Conservation (phyloP, 2,888 invertebrate species). For the Chrysolina oricalcia region DNA sequence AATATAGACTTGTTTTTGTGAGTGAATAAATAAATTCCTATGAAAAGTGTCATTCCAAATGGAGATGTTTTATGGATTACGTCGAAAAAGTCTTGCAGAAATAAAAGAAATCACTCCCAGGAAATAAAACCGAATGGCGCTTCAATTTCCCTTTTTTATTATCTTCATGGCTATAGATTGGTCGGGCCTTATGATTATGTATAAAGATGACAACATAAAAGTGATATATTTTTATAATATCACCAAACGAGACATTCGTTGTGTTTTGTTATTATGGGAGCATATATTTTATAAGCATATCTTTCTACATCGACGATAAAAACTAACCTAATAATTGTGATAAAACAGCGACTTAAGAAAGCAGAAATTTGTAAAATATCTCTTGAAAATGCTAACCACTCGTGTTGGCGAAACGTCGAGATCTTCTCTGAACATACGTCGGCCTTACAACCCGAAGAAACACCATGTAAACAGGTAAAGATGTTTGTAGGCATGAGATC, state of each 20-base stretch:
- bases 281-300: conserved; percentile 20
- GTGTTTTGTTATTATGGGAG: background rate
- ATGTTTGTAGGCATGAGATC: no score
- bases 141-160: conserved; percentile 19
- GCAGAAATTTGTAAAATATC: no score
- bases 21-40: conserved; percentile 45
- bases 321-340: background rate
- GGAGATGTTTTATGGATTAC: conserved; percentile 26
- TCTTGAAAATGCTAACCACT: no score
- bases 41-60: conserved; percentile 17
- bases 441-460: no score
- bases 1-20: conserved; percentile 46
- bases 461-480: no score
- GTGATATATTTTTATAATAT: conserved; percentile 14
- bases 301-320: background rate
- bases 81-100: conserved; percentile 12
- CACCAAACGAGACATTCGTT: background rate
- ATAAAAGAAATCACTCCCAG: conserved; percentile 6
- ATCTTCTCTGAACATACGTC: no score
- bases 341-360: no score
- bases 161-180: conserved; percentile 14
- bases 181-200: conserved; percentile 19
- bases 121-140: conserved; percentile 21
- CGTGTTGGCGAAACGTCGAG: no score
- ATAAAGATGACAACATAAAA: conserved; percentile 10